These are phyloP conservation scores for Ennomos fuscantarius DNA, from an alignment of 2,888 invertebrate species.

Conservation along the genomic window DNA sequence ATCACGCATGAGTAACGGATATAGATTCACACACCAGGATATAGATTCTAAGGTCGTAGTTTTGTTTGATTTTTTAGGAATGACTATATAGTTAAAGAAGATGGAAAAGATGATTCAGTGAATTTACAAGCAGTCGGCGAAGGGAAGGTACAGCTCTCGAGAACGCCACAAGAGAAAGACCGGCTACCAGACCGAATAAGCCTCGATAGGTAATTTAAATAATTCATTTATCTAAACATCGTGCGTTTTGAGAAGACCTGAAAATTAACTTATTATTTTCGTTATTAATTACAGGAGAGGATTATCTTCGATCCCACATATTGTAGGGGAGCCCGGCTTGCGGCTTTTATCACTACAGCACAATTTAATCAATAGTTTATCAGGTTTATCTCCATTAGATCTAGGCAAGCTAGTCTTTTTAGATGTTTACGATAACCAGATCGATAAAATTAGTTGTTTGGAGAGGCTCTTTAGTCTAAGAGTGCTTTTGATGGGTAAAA, in stretches of 20 bases:
- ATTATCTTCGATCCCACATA: constrained; percentile 92
- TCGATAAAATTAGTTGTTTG: constrained; percentile 93
- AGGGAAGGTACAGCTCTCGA: constrained; percentile 88
- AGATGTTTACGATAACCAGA: constrained; percentile 97
- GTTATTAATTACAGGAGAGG: constrained; percentile 85
- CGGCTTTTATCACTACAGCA: constrained; percentile 96
- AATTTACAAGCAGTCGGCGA: constrained; percentile 86
- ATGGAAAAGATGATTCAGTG: constrained; percentile 68
- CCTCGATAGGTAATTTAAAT: constrained; percentile 87
- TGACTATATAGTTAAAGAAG: constrained; percentile 58
- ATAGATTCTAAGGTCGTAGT: background rate
- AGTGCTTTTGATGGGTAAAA: constrained; percentile 96
- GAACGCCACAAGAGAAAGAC: constrained; percentile 91
- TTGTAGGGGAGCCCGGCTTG: constrained; percentile 92
- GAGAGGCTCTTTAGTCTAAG: constrained; percentile 91
- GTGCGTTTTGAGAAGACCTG: no score
- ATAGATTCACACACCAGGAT: constrained; percentile 6
- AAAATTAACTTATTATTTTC: background rate
- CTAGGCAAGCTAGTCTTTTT: constrained; percentile 94
- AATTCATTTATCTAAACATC: background rate
- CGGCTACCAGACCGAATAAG: constrained; percentile 95
- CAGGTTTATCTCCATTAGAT: constrained; percentile 83
- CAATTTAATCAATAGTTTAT: constrained; percentile 92
- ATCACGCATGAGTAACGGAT: no score
- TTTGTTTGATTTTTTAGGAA: constrained; percentile 40